Evolutionary conservation across 1,140 invertebrate genomes (phyloP), one percentile per base, ranked within the genome.

Genomic region (Pseudobourletiella spinata): DNA sequence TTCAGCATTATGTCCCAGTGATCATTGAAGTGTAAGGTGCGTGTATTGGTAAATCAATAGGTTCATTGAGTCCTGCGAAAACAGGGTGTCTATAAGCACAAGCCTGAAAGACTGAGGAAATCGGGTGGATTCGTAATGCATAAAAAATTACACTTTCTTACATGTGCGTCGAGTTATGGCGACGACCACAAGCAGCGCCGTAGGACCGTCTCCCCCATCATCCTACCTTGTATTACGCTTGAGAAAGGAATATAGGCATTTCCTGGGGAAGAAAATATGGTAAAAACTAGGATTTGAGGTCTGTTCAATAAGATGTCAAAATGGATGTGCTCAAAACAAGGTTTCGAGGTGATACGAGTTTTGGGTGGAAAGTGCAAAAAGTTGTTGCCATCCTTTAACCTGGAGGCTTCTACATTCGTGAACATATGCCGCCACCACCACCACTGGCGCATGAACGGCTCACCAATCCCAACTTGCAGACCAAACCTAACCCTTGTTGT

Each of bases 301-400:
- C 52, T 64, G 48, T 64, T 24, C 48, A 58, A 59, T 54, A 58
- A 54, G 56, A 64, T 64, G 62, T 48, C 57, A 58, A 64, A 64
- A 51, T 59, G 62, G 50, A 59, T 28, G 48, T 24, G 20, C 14
- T 50, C 35, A 43, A 68, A 68, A 68, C 56, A 65, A 68, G 66
- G 63, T 65, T 67, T 68, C 56, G 66, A 65, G 63, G 63, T 65
- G 63, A 68, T 68, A 65, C 60, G 52, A 68, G 63, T 68, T 68
- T 65, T 65, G 60, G 63, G 63, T 62, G 63, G 59, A 68, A 68
- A 68, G 63, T 68, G 63, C 60, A 68, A 67, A 67, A 67, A 67
- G 61, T 60, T 63, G 65, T 46, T 66, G 59, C 59, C 35, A 56
- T 58, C 55, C 44, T 52, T 44, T 26, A 64, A 59, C 48, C 63